phyloP scores from a whole-genome alignment of 2,888 invertebrate species.

The Ypsolopha scabrella region DNA sequence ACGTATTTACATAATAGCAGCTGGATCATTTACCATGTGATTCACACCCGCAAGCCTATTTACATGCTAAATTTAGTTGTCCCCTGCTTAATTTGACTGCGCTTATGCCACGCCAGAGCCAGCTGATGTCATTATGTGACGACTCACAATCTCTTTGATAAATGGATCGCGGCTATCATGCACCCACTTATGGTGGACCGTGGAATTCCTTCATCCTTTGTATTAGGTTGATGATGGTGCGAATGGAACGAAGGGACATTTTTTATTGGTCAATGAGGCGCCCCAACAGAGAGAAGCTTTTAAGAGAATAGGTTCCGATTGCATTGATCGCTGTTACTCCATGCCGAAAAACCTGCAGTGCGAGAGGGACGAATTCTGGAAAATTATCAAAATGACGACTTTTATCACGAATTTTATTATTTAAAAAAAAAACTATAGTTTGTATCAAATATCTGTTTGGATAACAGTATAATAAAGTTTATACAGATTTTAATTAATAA shows the following conservation, averaged over 20 bases:
- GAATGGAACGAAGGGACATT: background rate
- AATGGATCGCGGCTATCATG: slow-evolving; percentile 31
- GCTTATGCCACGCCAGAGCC: background rate
- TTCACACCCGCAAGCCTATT: slow-evolving; percentile 42
- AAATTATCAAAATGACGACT: too few species aligned
- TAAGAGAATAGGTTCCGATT: slow-evolving; percentile 6
- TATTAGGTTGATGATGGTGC: background rate
- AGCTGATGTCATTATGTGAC: background rate
- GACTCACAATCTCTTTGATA: slow-evolving; percentile 23
- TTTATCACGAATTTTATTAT: too few species aligned
- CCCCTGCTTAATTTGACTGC: background rate
- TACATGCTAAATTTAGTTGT: slow-evolving; percentile 42
- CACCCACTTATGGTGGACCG: background rate
- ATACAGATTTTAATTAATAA: too few species aligned
- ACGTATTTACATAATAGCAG: slow-evolving; percentile 30
- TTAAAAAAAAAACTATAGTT: too few species aligned
- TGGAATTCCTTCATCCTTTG: background rate
- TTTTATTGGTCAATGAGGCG: background rate
- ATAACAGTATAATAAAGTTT: too few species aligned
- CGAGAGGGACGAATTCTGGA: too few species aligned
- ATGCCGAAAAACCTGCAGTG: too few species aligned
- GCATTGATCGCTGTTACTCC: too few species aligned
- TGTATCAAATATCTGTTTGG: too few species aligned
- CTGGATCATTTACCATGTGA: slow-evolving; percentile 34
- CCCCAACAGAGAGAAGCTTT: background rate